Evolutionary conservation across 2,888 invertebrate genomes (phyloP).

Genomic region (Hemaris fuciformis): DNA sequence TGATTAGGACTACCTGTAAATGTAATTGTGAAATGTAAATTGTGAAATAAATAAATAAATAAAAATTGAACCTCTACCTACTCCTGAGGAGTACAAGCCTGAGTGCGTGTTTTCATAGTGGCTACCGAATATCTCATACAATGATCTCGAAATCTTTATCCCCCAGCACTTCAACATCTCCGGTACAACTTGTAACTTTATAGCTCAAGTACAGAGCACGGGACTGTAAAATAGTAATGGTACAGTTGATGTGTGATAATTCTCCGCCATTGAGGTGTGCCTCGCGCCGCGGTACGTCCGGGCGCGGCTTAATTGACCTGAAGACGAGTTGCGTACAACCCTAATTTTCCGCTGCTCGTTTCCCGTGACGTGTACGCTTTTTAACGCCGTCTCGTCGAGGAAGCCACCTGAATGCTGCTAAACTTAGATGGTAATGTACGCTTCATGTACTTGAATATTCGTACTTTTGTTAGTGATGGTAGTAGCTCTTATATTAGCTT

Average conservation of each 20-base stretch:
- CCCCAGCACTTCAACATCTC: no score
- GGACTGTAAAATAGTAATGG: not conserved
- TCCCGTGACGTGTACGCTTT: constrained; percentile 41
- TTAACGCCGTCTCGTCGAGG: constrained; percentile 33
- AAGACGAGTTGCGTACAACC: constrained; percentile 56
- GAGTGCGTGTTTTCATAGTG: no score
- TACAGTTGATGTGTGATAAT: not conserved
- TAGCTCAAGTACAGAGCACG: not conserved
- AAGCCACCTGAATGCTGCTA: not conserved
- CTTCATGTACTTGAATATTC: not conserved
- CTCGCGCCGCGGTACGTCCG: constrained; percentile 31
- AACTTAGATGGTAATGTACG: not conserved
- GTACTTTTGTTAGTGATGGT: not conserved
- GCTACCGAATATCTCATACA: no score
- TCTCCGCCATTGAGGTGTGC: constrained; percentile 1
- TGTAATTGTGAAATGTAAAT: no score
- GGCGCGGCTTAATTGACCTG: constrained; percentile 54
- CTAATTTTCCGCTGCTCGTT: constrained; percentile 55
- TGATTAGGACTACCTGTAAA: no score
- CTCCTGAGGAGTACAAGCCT: no score
- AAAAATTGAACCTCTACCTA: no score
- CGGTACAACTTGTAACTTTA: no score
- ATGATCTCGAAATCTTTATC: no score
- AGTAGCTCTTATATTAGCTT: not conserved
- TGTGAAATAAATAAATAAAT: no score